These are phyloP conservation scores for Nemopilema nomurai DNA, from an alignment of 30 jellyfish, hydroid and myxozoan species.

Conservation along the genomic window DNA sequence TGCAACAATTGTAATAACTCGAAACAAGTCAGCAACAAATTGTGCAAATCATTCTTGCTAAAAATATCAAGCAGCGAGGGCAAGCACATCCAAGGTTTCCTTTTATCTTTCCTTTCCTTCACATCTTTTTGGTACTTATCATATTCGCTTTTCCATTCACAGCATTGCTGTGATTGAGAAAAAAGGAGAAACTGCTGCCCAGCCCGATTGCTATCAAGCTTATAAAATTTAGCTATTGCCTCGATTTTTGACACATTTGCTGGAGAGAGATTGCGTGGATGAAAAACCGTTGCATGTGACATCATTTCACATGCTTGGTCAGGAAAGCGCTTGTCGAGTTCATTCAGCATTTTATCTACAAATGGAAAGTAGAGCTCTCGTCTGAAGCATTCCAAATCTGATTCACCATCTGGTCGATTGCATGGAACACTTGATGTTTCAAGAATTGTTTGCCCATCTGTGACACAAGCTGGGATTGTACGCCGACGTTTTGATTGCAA, in stretches of 20 bases:
- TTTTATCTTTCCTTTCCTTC: conserved; percentile 44
- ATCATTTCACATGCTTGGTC: conserved; percentile 45
- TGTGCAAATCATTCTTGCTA: neutral
- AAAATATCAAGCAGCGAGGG: conserved; percentile 46
- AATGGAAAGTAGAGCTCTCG: conserved; percentile 49
- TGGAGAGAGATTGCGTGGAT: conserved; percentile 36
- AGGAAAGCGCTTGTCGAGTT: conserved; percentile 37
- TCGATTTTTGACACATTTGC: conserved; percentile 11
- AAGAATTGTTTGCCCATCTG: conserved; percentile 44
- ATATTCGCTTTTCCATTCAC: conserved; percentile 16
- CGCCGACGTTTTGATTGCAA: conserved; percentile 2
- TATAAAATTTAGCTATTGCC: conserved; percentile 17
- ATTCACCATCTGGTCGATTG: conserved; percentile 32
- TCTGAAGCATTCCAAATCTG: conserved; percentile 42
- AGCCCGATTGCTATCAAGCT: conserved; percentile 27
- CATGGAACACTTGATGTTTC: conserved; percentile 35
- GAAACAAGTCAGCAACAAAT: conserved; percentile 27
- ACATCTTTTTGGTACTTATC: conserved; percentile 11
- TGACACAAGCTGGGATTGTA: conserved; percentile 33
- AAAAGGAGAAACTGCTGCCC: conserved; percentile 49
- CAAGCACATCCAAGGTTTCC: conserved; percentile 47
- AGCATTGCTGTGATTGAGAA: conserved; percentile 27
- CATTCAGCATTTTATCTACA: conserved; percentile 14
- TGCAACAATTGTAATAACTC: conserved; percentile 46
- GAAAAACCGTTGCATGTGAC: conserved; percentile 36